Base-by-base conservation (phyloP, 2,113 vertebrate species). In the Corapipo altera region DNA sequence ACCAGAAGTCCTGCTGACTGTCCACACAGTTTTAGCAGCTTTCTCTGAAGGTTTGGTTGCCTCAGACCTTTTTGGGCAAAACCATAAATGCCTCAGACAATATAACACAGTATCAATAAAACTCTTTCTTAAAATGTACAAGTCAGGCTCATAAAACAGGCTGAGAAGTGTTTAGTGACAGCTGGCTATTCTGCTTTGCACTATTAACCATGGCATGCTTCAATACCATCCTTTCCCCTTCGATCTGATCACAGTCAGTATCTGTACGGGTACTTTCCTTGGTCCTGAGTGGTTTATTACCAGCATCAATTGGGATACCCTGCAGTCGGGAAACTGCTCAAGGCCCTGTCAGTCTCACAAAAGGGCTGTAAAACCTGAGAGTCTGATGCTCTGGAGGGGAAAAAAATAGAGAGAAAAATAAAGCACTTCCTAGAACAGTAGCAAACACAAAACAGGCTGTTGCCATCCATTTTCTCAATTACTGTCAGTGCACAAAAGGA, bases 391-490 rank as follows among this genome's bases (percentile, higher is more conserved):
- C 11, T n/a, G 58, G 16, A 44, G 20, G 18, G 0, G 2, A 7
- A 52, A 41, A 30, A 8, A 23, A 13, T 9, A 35, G 22, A 12
- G 0, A 44, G 7, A 48, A 39, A 85, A 57, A 58, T 10, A 51
- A 92, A 39, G 35, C 4, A 1, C 32, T 83, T 85, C 12, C 26
- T 69, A 55, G 62, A 70, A 57, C 4, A 3, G 67, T 4, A 87
- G 41, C 74, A 62, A 93, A 66, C 37, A 57, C 37, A 62, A 66
- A 91, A 16, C 62, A 23, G 1, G 27, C 78, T 70, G 18, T 91
- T 91, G 67, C 66, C 73, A 92, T 89, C 77, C 74, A 62, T 94
- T 95, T 91, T 82, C 71, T 94, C 82, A 76, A 83, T 95, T 96
- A 76, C 70, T 91, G 83, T 95, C 87, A 82, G 62, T 22, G 43